A percentile compares a stretch with the other conserved stretches of the same genome.
phyloP scores from a whole-genome alignment of 2,888 invertebrate species.

The Lasioglossum calceatum region DNA sequence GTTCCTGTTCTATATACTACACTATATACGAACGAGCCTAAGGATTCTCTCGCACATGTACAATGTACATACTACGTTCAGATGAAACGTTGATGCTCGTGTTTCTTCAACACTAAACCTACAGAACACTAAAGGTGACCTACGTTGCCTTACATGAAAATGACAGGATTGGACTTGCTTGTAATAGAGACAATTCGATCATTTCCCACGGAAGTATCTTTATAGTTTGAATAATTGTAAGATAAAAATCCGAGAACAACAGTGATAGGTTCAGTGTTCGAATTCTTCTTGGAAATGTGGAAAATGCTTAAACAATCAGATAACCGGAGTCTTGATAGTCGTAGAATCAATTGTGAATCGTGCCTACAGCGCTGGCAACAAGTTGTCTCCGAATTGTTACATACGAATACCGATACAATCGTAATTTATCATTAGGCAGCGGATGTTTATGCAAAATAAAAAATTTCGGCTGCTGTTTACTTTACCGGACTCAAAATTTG shows the following conservation, averaged over 20 bases:
- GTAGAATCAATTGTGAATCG: slow-evolving; percentile 15
- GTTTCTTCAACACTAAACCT: slow-evolving; percentile 8
- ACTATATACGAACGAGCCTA: slow-evolving; percentile 52
- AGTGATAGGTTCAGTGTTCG: neutral
- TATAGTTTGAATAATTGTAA: neutral
- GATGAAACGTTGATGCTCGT: slow-evolving; percentile 21
- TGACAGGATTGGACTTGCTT: neutral
- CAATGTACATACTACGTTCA: slow-evolving; percentile 15
- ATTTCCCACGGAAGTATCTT: neutral
- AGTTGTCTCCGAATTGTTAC: slow-evolving; percentile 20
- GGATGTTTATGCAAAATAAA: no score
- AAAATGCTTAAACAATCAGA: neutral
- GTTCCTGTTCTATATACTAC: slow-evolving; percentile 65
- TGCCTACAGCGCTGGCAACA: slow-evolving; percentile 18
- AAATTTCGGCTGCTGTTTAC: no score
- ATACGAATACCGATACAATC: neutral
- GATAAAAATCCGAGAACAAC: neutral
- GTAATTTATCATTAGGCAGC: neutral
- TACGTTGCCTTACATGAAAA: neutral
- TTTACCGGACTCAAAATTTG: no score
- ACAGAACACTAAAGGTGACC: neutral
- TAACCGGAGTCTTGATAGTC: neutral
- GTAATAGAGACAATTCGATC: neutral
- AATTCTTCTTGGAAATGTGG: neutral
- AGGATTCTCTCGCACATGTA: slow-evolving; percentile 32